A percentile compares a stretch with the other conserved stretches of the same genome.
Conservation (phyloP, 2,888 invertebrate species). For the Leptogaster cylindrica region DNA sequence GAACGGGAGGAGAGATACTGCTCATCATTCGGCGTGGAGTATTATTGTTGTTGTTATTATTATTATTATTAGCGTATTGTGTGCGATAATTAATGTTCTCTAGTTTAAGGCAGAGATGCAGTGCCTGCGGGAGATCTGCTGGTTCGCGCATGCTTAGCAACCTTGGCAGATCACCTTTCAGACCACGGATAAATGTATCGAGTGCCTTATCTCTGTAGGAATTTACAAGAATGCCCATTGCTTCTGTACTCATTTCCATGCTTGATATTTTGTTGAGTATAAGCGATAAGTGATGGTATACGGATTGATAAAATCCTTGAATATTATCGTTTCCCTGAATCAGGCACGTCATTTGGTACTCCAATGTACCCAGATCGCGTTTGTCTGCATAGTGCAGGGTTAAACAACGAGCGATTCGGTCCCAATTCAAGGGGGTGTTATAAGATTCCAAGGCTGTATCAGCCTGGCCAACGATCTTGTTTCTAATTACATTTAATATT, state of each 20-base stretch:
- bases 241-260: conserved; percentile 30
- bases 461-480: conserved; percentile 22
- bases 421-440: conserved; percentile 33
- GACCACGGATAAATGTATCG: conserved; percentile 39
- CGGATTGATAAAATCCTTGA: conserved; percentile 24
- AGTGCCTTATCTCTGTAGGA: conserved; percentile 40
- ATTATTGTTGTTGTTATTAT: conserved; percentile 31
- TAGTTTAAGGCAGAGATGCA: conserved; percentile 30
- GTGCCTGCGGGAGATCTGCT: conserved; percentile 34
- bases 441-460: conserved; percentile 19
- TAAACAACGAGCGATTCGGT: conserved; percentile 14
- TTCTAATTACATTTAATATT: conserved; percentile 17
- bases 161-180: conserved; percentile 26
- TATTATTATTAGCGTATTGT: conserved; percentile 20
- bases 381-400: conserved; percentile 40
- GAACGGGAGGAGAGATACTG: neutral
- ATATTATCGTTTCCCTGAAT: conserved; percentile 21
- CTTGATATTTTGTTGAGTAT: conserved; percentile 25
- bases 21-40: neutral
- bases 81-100: conserved; percentile 29
- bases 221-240: conserved; percentile 20
- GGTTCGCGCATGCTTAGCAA: conserved; percentile 33
- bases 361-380: conserved; percentile 27
- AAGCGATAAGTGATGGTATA: conserved; percentile 25
- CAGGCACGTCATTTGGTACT: conserved; percentile 36